A percentile compares a stretch with the other conserved stretches of the same genome.
Evolutionary conservation across 92 coral and sea anemone genomes (phyloP).

Genomic region (Paramuricea clavata): DNA sequence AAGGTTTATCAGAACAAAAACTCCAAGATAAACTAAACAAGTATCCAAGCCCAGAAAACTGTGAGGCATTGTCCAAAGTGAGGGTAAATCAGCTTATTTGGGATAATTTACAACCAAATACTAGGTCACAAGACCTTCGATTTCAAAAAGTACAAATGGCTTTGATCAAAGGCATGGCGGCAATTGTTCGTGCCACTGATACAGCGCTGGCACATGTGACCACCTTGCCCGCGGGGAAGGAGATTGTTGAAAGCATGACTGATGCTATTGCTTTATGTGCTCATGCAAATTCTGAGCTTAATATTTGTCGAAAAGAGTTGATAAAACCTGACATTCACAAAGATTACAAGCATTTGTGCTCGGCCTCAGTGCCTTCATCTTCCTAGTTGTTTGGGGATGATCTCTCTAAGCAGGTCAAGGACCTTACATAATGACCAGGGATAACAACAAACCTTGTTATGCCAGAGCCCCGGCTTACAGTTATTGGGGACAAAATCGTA

Average conservation of each 20-base stretch:
- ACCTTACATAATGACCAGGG: constrained; percentile 55
- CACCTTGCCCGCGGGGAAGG: constrained; percentile 48
- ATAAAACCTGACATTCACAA: constrained; percentile 67
- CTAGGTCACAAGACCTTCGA: constrained; percentile 60
- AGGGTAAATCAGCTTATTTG: no score
- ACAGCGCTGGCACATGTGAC: constrained; percentile 37
- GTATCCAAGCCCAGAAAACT: no score
- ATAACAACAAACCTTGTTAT: neutral
- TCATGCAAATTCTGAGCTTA: constrained; percentile 68
- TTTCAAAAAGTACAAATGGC: constrained; percentile 60
- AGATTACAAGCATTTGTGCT: constrained; percentile 48
- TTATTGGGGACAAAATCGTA: neutral
- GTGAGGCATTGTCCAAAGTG: no score
- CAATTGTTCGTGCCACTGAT: no score
- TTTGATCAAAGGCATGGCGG: constrained; percentile 51
- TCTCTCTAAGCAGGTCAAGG: no score
- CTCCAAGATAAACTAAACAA: constrained; percentile 58
- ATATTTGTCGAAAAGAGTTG: constrained; percentile 56
- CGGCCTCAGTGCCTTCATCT: no score
- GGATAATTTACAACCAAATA: no score
- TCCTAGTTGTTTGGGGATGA: no score
- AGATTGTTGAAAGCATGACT: no score
- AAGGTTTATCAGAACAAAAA: constrained; percentile 60
- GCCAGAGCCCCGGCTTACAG: neutral
- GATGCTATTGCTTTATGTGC: constrained; percentile 70